Conservation (phyloP, 2,888 invertebrate genomes). For the Vanessa cardui region DNA sequence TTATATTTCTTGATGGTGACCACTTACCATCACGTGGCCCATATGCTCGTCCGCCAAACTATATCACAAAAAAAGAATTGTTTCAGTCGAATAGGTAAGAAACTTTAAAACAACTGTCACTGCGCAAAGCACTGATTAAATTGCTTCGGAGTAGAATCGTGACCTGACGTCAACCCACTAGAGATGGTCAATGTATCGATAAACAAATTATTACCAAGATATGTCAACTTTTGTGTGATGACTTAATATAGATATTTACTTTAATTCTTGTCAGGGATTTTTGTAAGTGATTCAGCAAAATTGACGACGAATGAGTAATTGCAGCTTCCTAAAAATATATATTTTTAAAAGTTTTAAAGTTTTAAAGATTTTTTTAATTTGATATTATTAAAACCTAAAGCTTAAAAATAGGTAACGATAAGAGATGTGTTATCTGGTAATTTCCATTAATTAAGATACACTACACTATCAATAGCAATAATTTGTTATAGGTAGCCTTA, state of each 20-base stretch:
- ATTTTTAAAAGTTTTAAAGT: not conserved
- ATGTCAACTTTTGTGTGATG: constrained; percentile 36
- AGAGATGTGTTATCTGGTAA: too few species aligned
- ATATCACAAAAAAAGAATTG: too few species aligned
- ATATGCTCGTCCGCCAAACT: too few species aligned
- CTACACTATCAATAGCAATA: too few species aligned
- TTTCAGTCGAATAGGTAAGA: not conserved
- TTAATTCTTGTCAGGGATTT: constrained; percentile 22
- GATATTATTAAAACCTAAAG: too few species aligned
- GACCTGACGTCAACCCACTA: constrained; percentile 62
- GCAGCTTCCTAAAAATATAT: not conserved
- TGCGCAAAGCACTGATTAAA: constrained; percentile 60
- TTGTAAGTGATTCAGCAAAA: constrained; percentile 22
- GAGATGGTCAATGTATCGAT: constrained; percentile 45
- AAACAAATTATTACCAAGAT: constrained; percentile 36
- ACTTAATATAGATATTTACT: constrained; percentile 28
- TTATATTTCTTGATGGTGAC: too few species aligned
- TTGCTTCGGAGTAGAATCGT: constrained; percentile 61
- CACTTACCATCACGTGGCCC: too few species aligned
- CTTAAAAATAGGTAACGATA: too few species aligned
- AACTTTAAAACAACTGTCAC: constrained; percentile 59
- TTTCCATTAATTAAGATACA: too few species aligned
- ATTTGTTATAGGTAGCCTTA: too few species aligned
- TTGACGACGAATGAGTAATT: constrained; percentile 3
- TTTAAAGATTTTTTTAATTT: not conserved